These are phyloP conservation scores for Podabrus alpinus DNA, from an alignment of 2,888 invertebrate genomes.

Conservation along the genomic window DNA sequence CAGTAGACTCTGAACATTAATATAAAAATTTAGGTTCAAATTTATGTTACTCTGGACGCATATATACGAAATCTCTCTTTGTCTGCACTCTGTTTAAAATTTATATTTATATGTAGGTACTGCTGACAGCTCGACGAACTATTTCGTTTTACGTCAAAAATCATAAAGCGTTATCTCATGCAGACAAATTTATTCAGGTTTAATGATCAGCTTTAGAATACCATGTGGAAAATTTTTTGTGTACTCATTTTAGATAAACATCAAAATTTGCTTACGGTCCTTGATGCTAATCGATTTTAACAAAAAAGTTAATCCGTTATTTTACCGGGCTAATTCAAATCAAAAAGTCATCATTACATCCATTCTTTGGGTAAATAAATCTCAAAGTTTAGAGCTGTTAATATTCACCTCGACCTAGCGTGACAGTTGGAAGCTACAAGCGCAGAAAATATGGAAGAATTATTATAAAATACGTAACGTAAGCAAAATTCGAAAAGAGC, in stretches of 20 bases:
- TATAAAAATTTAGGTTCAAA: not conserved
- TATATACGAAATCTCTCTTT: slow-evolving; percentile 1
- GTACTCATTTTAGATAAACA: not conserved
- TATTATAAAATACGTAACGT: not conserved
- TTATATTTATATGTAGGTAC: slow-evolving; percentile 1
- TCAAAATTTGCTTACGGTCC: not conserved
- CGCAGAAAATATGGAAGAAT: not conserved
- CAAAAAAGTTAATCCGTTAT: not conserved
- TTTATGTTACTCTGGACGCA: not conserved
- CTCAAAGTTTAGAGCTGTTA: too few relatives aligned
- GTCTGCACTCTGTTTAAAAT: not conserved
- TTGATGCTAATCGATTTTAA: not conserved
- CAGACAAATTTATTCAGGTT: slow-evolving; percentile 1
- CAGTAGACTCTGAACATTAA: not conserved
- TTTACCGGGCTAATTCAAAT: not conserved
- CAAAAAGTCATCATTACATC: not conserved
- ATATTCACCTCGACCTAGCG: too few relatives aligned
- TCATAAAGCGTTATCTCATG: not conserved
- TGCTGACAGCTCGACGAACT: not conserved
- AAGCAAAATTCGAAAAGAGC: not conserved
- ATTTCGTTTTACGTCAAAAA: slow-evolving; percentile 1
- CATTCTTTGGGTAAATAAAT: too few relatives aligned
- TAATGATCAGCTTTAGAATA: not conserved
- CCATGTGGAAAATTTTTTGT: not conserved
- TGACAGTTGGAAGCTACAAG: not conserved